A percentile compares a stretch with the other conserved stretches of the same genome.
Evolutionary conservation across 1,140 invertebrate genomes (phyloP).

Genomic region (Diplogasteroides magnus): DNA sequence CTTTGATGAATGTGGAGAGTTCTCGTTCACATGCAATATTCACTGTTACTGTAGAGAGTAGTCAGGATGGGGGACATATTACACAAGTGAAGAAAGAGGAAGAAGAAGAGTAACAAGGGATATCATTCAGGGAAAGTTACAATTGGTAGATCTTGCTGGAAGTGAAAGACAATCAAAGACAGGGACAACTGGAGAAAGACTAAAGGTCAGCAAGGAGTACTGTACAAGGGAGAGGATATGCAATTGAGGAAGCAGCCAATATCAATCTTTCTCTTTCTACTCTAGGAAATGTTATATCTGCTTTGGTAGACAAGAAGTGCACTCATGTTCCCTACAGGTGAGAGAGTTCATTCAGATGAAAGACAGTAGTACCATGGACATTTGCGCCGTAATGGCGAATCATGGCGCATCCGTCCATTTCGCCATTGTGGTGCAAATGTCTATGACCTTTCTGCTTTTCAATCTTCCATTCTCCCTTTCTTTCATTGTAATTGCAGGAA

Average conservation of each 20-base stretch:
- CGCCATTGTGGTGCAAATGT: too few species aligned
- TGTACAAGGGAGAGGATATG: background rate
- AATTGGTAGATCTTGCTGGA: conserved; percentile 75
- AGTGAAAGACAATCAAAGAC: conserved; percentile 66
- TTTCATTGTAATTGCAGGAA: too few species aligned
- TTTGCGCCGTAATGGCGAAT: too few species aligned
- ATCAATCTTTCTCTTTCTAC: conserved; percentile 90
- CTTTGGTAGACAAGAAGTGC: conserved; percentile 84
- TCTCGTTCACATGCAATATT: conserved; percentile 90
- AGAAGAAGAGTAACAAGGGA: conserved; percentile 63
- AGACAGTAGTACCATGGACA: background rate
- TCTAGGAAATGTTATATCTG: conserved; percentile 88
- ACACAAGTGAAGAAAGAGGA: background rate
- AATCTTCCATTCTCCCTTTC: too few species aligned
- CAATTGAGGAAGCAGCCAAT: conserved; percentile 74
- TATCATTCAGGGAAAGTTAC: conserved; percentile 71
- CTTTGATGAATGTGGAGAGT: conserved; percentile 92
- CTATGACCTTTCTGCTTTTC: too few species aligned
- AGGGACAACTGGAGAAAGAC: conserved; percentile 75
- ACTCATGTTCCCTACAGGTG: conserved; percentile 79
- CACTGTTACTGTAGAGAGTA: conserved; percentile 68
- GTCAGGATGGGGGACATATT: conserved; percentile 47
- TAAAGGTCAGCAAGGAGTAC: conserved; percentile 61
- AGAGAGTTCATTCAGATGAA: conserved; percentile 35
- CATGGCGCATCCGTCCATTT: too few species aligned